Percentiles rank a stretch among this genome's conserved stretches.
These are phyloP conservation scores for Epizoanthus stellaris DNA, from an alignment of 92 coral and sea anemone species.

Conservation along the genomic window DNA sequence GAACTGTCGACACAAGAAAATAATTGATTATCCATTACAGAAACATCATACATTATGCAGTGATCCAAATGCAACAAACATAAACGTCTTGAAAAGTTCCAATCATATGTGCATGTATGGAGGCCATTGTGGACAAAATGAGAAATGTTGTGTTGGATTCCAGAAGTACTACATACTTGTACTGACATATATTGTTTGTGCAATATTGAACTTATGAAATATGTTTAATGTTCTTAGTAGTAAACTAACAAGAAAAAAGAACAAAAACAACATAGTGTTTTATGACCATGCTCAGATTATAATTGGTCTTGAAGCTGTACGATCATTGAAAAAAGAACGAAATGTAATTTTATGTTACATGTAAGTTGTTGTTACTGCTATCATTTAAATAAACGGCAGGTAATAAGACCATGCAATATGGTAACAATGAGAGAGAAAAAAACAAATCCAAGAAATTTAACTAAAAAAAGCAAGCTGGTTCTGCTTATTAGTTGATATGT, in stretches of 20 bases:
- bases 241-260: not conserved
- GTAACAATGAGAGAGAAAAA: not conserved
- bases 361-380: not conserved
- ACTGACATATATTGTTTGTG: no score
- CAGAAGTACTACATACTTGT: no score
- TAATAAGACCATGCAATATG: no score
- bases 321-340: no score
- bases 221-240: no score
- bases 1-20: not conserved
- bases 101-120: no score
- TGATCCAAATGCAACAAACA: no score
- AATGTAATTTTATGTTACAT: not conserved
- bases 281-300: not conserved
- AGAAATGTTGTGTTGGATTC: no score
- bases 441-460: not conserved
- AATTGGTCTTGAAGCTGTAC: not conserved
- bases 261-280: not conserved
- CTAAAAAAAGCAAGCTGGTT: conserved; percentile 41
- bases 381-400: not conserved
- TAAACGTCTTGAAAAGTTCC: no score
- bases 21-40: not conserved
- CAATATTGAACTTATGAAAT: no score
- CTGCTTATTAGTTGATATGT: conserved; percentile 15
- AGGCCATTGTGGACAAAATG: no score
- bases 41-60: not conserved